Evolutionary conservation across 1,140 invertebrate genomes (phyloP), one percentile per base, ranked within the genome.

Genomic region (Hypsibius dujardini): DNA sequence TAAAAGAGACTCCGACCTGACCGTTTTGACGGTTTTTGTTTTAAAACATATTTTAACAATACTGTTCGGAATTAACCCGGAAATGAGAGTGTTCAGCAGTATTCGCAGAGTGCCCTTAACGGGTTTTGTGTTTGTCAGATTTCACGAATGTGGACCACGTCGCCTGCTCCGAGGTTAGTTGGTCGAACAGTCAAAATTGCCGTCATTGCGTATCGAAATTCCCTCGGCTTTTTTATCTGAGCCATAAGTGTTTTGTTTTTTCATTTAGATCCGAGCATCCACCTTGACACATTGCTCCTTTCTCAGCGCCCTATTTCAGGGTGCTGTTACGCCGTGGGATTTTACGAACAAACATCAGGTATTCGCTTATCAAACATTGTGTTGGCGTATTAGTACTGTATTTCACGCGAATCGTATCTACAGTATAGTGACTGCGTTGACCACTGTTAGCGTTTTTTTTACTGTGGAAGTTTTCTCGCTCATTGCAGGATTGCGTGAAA

Each of bases 241-340:
- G 28, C 28, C 28, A 28, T 28, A 28, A 28, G 28, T 28, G 28
- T 28, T 28, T 28, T 28, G 28, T 28, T 28, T 28, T 28, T 28
- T 28, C 28, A 28, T 28, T 28, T 74, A 82, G 80, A 79, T 82
- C 60, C 73, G 81, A 71, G 81, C 81, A 59, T 91, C 92, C 0
- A 95, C 93, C 80, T 80, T 95, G 2, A 87, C 88, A 0, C 90
- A 94, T 80, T 97, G 93, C 77, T 91, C 89, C 71, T 92, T 90
- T 75, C 70, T 89, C 1, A 87, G 88, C 75, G 87, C 91, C 0
- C 83, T 86, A 77, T 78, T 85, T 1, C 85, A 89, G 76, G 90
- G 90, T 1, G 84, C 87, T 78, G 86, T 87, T 0, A 86, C 86
- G 0, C 81, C 83, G n/a, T 85, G 86, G 46, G 86, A 87, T 76